Conservation (phyloP, 1,140 invertebrate genomes). For the Bicyclus anynana region DNA sequence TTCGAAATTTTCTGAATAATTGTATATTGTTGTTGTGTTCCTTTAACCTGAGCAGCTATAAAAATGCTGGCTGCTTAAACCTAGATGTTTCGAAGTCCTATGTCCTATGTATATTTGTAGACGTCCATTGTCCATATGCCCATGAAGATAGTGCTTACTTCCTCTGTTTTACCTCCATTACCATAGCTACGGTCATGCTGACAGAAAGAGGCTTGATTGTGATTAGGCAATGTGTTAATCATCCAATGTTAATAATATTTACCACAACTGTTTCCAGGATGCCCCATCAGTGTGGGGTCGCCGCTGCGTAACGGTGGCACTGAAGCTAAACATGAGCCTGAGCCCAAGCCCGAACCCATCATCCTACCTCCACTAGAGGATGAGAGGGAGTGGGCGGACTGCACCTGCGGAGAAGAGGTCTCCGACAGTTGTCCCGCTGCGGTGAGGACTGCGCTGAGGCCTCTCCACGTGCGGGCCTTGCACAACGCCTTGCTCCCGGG, state of each 20-base stretch:
- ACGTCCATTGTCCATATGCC: too few species aligned
- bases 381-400: constrained; percentile 41
- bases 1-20: too few species aligned
- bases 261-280: constrained; percentile 31
- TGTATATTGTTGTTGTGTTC: too few species aligned
- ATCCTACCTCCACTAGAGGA: constrained; percentile 47
- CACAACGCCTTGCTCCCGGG: constrained; percentile 54
- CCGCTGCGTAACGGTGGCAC: constrained; percentile 60
- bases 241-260: constrained; percentile 4
- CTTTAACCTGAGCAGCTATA: too few species aligned
- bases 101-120: too few species aligned
- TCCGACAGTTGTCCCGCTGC: constrained; percentile 35
- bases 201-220: background rate
- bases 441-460: constrained; percentile 22
- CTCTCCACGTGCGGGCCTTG: constrained; percentile 51
- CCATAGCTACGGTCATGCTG: too few species aligned
- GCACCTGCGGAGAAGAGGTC: constrained; percentile 47
- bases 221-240: background rate
- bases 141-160: too few species aligned
- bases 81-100: too few species aligned
- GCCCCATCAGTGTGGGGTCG: constrained; percentile 43
- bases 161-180: too few species aligned
- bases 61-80: too few species aligned
- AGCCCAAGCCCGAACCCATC: constrained; percentile 14
- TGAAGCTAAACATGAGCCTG: constrained; percentile 19